Base-by-base conservation (phyloP, 2,888 invertebrate genomes). In the Pheosia gnoma region DNA sequence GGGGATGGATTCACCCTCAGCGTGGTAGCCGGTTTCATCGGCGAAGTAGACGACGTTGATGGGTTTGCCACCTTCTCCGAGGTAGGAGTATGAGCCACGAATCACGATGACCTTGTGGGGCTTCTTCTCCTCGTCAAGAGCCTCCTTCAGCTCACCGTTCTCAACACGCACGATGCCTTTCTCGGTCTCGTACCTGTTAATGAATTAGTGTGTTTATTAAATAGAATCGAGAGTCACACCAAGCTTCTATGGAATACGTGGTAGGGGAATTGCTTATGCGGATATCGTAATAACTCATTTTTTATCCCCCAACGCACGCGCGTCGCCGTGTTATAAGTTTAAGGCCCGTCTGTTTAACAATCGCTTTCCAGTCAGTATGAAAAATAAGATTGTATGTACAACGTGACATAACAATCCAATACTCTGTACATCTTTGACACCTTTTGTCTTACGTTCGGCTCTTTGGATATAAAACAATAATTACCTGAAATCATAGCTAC, bases 21-120 rank as follows among this genome's bases (percentile, higher is more conserved):
- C 94, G 67, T 94, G 95, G 93, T 89, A 96, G 63, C 96, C 96
- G 71, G 86, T 94, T 85, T 96, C 95, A 74, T 96, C 96, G 56
- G 95, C 95, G 63, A 82, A 82, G 89, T 95, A 96, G 54, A 81
- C 93, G 71, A 95, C 72, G 45, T 84, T 81, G 70, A 94, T 93
- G 3, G 87, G 84, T 13, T 92, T 91, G 68, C 96, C 96, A 10
- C 95, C 94, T 0, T 89, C 85, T 61, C 94, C 90, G 4, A 89
- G 85, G 88, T 95, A 95, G 0, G 94, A 86, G 88, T 93, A 96
- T 3, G 92, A 87, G 13, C 96, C 96, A 67, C 94, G 94, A 39
- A 95, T 94, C 0, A 94, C 90, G 77, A 95, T 88, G 37, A 94
- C 94, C 64, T 83, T 86, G 37, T 92, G 93, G 37, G 94, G 94